phyloP scores from a whole-genome alignment of 2,113 vertebrate genomes.

The Albula goreensis region DNA sequence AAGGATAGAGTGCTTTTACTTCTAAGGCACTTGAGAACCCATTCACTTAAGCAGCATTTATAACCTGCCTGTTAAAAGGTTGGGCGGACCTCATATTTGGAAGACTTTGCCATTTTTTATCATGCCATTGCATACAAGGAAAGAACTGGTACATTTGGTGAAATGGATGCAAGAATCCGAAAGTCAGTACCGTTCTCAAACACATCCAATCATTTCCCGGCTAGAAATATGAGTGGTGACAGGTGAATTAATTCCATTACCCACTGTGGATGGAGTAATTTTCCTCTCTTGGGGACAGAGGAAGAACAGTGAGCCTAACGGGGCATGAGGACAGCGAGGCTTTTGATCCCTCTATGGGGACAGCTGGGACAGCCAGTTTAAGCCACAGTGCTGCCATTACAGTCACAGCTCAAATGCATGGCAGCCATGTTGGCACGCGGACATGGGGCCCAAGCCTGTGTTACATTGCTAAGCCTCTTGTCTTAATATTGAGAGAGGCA shows the following conservation, averaged over 20 bases:
- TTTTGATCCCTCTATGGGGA: background rate
- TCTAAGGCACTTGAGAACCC: background rate
- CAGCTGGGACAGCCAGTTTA: background rate
- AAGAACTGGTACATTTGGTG: background rate
- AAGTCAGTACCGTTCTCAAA: background rate
- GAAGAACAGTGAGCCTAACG: background rate
- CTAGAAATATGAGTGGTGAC: background rate
- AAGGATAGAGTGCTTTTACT: background rate
- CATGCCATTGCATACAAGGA: background rate
- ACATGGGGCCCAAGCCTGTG: background rate
- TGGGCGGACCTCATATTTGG: background rate
- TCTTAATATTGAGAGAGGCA: background rate
- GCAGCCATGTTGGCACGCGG: background rate
- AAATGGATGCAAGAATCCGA: background rate
- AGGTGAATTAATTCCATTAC: constrained; percentile 5
- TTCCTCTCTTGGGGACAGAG: background rate
- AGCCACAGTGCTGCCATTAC: background rate
- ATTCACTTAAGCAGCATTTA: background rate
- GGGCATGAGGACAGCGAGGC: background rate
- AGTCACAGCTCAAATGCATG: background rate
- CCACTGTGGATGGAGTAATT: background rate
- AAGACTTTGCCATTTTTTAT: background rate
- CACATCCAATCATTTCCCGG: background rate
- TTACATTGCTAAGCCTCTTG: background rate
- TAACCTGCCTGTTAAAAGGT: background rate